Evolutionary conservation across 2,797 vertebrate species (phyloP), one percentile per base, ranked within the genome.

Genomic region (Nannoperca obscura): DNA sequence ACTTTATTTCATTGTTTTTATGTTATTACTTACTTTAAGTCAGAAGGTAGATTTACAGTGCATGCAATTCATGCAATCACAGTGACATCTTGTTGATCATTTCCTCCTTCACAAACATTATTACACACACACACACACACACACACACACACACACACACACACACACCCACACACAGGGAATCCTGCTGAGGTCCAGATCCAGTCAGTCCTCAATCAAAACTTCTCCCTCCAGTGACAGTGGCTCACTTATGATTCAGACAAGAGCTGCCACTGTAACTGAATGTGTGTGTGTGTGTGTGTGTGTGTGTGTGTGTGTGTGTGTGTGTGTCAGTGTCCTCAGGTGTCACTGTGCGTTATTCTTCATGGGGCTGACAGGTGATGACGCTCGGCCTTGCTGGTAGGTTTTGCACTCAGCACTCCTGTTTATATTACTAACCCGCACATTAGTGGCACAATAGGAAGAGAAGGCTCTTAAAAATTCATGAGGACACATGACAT

Each of bases 401-500:
- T 36, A 34, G 62, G 24, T 40, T 78, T 78, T 80, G 72, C 78
- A 78, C 64, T 42, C 82, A 85, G 74, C 80, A 68, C 70, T 65
- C 36, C 70, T 82, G 76, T 90, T 90, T 79, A 67, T 71, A 64
- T 73, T 72, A 79, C 82, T 38, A 14, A 76, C 71, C 74, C 4
- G 20, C 76, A 76, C 76, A 87, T 90, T 84, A 86, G 83, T 20
- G 40, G 78, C 76, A 90, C 83, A 91, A 93, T 81, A 66, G 85
- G 72, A 84, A 62, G 74, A 84, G 64, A 55, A 65, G 42, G 34
- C 49, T 66, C 34, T 92, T 85, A 93, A 91, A 86, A 85, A 93
- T 92, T 76, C 72, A 92, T 85, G 89, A 91, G 82, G 80, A 90
- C 83, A 85, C 85, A 65, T 81, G 9, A 64, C 87, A 91, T 92